A percentile compares a stretch with the other conserved stretches of the same genome.
Evolutionary conservation across 2,888 invertebrate species (phyloP).

Genomic region (Melanophora roralis): DNA sequence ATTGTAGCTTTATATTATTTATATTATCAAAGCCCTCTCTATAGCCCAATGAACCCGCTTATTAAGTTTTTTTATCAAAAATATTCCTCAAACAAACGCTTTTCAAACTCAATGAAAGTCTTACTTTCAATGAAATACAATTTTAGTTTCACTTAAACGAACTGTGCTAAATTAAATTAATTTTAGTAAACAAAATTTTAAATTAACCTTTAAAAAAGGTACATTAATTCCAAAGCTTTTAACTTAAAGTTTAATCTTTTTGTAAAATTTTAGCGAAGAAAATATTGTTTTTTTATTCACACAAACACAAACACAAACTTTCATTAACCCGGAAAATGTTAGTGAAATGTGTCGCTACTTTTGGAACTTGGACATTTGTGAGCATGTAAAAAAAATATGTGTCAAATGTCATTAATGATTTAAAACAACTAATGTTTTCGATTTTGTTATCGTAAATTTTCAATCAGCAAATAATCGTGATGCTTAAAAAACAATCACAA

Average conservation of each 20-base stretch:
- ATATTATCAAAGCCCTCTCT: too few species aligned
- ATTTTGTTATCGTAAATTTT: constrained; percentile 64
- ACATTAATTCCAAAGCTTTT: constrained; percentile 45
- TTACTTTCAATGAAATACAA: constrained; percentile 24
- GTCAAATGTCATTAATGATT: constrained; percentile 63
- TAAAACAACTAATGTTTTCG: constrained; percentile 61
- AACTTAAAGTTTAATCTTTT: constrained; percentile 42
- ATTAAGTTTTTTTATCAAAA: too few species aligned
- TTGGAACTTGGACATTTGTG: constrained; percentile 45
- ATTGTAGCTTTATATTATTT: too few species aligned
- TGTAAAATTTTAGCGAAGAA: too few species aligned
- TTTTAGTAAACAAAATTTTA: background rate
- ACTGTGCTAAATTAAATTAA: background rate
- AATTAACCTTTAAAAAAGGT: background rate
- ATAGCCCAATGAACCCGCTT: too few species aligned
- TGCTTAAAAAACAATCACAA: constrained; percentile 40
- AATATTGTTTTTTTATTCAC: constrained; percentile 20
- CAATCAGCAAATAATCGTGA: constrained; percentile 64
- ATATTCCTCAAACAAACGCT: too few species aligned
- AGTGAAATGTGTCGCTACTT: constrained; percentile 24
- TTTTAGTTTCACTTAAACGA: constrained; percentile 12
- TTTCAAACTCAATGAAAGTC: constrained; percentile 18
- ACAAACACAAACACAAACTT: constrained; percentile 8
- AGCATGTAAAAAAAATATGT: constrained; percentile 47
- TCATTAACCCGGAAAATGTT: constrained; percentile 29